Conservation (phyloP, 2,113 vertebrate genomes). For the Clarias macrocephalus region DNA sequence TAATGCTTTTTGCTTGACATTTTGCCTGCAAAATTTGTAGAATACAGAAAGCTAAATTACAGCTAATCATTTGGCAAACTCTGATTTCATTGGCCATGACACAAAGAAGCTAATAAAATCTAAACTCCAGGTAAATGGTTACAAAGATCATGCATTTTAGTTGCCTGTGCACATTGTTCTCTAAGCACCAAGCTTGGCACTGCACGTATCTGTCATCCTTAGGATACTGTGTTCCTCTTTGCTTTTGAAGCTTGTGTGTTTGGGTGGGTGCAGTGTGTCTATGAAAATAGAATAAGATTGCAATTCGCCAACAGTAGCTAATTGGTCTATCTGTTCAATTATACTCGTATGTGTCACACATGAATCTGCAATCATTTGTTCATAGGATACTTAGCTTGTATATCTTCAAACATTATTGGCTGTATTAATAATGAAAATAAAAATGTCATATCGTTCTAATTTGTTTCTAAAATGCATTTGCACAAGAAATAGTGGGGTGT, state of each 20-base stretch:
- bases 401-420: background rate
- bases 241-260: slow-evolving; percentile 17
- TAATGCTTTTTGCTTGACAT: background rate
- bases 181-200: background rate
- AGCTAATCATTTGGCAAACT: background rate
- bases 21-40: background rate
- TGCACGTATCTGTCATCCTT: slow-evolving; percentile 27
- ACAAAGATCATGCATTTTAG: background rate
- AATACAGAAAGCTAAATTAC: background rate
- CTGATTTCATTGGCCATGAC: background rate
- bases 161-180: background rate
- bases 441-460: background rate
- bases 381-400: background rate
- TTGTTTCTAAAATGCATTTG: background rate
- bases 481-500: background rate
- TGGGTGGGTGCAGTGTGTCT: background rate
- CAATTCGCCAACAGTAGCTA: background rate
- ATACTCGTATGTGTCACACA: background rate
- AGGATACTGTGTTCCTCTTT: slow-evolving; percentile 29
- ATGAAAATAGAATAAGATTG: slow-evolving; percentile 10
- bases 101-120: background rate
- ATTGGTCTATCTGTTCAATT: background rate
- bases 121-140: background rate
- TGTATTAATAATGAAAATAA: background rate
- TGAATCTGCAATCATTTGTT: background rate